These are phyloP conservation scores for Hippopotamyrus pictus DNA, from an alignment of 2,797 vertebrate genomes.

Conservation along the genomic window DNA sequence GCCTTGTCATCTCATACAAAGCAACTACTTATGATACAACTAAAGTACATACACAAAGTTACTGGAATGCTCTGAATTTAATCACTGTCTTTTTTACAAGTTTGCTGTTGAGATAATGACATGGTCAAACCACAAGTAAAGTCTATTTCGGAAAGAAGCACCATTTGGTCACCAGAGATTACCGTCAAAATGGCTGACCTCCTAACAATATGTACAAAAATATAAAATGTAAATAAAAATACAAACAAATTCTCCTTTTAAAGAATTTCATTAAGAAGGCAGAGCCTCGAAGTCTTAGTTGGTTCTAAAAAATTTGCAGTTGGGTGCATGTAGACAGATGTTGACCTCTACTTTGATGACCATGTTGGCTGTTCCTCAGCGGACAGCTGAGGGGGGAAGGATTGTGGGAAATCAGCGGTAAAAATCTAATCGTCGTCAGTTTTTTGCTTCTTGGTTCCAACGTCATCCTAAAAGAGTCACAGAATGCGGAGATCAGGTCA, in stretches of 20 bases:
- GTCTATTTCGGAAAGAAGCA: conserved; percentile 64
- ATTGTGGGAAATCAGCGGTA: conserved; percentile 36
- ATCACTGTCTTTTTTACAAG: conserved; percentile 46
- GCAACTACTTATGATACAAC: conserved; percentile 75
- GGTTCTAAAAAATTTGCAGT: conserved; percentile 61
- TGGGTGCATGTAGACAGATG: conserved; percentile 45
- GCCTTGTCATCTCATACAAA: conserved; percentile 76
- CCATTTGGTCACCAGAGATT: conserved; percentile 78
- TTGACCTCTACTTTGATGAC: conserved; percentile 66
- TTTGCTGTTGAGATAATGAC: conserved; percentile 67
- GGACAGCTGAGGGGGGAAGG: conserved; percentile 49
- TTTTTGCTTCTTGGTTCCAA: conserved; percentile 87
- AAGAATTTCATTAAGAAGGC: conserved; percentile 81
- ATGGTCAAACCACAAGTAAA: conserved; percentile 78
- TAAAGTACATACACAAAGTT: conserved; percentile 77
- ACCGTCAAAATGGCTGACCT: conserved; percentile 75
- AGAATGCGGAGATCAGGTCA: background rate
- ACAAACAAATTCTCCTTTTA: conserved; percentile 93
- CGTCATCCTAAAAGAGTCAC: conserved; percentile 65
- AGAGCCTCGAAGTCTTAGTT: conserved; percentile 76
- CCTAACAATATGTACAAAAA: conserved; percentile 99
- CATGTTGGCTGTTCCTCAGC: conserved; percentile 51
- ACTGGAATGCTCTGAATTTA: conserved; percentile 73
- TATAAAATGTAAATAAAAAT: conserved; percentile 99
- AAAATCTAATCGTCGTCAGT: conserved; percentile 69